Evolutionary conservation across 2,797 vertebrate genomes (phyloP).

Genomic region (Hydrophis major): DNA sequence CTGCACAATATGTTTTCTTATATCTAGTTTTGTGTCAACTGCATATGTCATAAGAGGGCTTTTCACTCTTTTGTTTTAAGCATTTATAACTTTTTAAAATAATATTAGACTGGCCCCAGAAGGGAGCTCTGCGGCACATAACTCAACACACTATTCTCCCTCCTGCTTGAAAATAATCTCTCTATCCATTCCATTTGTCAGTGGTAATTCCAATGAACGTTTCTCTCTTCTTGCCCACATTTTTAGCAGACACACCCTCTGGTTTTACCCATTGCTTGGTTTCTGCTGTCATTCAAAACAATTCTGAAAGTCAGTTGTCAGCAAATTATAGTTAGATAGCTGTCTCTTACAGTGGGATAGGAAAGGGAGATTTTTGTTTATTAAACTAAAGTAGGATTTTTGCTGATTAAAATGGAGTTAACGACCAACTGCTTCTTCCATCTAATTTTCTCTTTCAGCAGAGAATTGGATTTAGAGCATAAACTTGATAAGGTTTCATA

Average conservation of each 20-base stretch:
- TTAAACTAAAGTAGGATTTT: background rate
- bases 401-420: background rate
- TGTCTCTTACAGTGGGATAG: background rate
- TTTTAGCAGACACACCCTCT: background rate
- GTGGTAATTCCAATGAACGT: background rate
- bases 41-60: background rate
- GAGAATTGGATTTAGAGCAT: background rate
- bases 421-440: background rate
- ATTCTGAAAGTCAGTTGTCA: background rate
- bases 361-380: background rate
- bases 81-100: background rate
- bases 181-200: background rate
- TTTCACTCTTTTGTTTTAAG: background rate
- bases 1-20: background rate
- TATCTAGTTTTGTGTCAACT: background rate
- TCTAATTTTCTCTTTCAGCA: background rate
- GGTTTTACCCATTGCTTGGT: background rate
- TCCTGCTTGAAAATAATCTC: background rate
- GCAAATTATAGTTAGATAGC: background rate
- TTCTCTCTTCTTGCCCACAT: background rate
- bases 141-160: background rate
- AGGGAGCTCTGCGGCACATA: background rate
- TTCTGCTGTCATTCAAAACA: background rate
- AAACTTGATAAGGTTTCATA: background rate
- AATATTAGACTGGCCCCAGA: background rate